Conservation (phyloP, 2,113 vertebrate species). For the Gymnocephalus cernua region DNA sequence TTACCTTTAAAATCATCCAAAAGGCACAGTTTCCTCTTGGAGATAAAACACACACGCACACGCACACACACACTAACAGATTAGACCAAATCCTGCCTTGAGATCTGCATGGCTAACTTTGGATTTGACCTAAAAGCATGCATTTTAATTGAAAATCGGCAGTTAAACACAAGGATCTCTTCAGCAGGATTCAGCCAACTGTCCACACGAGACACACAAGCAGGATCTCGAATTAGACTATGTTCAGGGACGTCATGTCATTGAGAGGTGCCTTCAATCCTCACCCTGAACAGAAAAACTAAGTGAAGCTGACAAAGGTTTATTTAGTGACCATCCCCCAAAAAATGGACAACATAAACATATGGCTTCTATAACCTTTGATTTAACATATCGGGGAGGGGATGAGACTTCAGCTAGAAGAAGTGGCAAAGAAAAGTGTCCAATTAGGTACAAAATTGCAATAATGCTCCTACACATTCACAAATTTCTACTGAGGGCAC, state of each 20-base stretch:
- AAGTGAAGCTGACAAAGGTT: conserved; percentile 27
- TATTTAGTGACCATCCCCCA: conserved; percentile 18
- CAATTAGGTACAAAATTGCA: conserved; percentile 76
- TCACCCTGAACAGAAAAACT: conserved; percentile 46
- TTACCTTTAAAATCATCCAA: conserved; percentile 51
- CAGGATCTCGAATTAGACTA: conserved; percentile 22
- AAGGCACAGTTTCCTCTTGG: conserved; percentile 67
- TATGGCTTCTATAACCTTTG: conserved; percentile 71
- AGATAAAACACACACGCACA: conserved; percentile 34
- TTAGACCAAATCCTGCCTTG: conserved; percentile 50
- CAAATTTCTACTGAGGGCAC: conserved; percentile 80
- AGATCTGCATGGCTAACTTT: conserved; percentile 55
- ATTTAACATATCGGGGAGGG: conserved; percentile 3
- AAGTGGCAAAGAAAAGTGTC: conserved; percentile 70
- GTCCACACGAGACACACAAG: conserved; percentile 19
- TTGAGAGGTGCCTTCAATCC: conserved; percentile 46
- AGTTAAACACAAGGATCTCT: conserved; percentile 50
- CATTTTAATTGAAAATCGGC: conserved; percentile 64
- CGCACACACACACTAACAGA: conserved; percentile 1
- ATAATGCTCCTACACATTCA: conserved; percentile 80
- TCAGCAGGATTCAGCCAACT: conserved; percentile 46
- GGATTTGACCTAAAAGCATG: conserved; percentile 68
- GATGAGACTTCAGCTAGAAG: conserved; percentile 67
- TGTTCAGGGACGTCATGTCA: conserved; percentile 13
- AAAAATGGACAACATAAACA: conserved; percentile 46